Conservation (phyloP, 1,140 invertebrate species). For the Drosophila ogumai region DNA sequence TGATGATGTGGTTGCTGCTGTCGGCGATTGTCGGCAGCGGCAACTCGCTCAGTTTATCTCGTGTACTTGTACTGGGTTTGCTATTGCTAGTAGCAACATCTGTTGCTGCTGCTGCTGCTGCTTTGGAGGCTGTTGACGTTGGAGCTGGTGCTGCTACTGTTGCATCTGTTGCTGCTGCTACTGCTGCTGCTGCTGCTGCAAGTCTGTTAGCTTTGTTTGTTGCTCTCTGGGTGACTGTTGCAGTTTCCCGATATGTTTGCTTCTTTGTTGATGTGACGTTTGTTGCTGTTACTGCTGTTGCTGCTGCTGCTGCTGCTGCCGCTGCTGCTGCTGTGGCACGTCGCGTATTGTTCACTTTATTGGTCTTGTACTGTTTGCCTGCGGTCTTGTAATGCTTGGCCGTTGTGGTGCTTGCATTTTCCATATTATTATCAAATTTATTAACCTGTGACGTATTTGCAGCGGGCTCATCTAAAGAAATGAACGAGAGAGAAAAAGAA, state of each 20-base stretch:
- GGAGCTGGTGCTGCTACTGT: slow-evolving; percentile 40
- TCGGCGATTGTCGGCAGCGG: slow-evolving; percentile 25
- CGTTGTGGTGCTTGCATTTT: slow-evolving; percentile 75
- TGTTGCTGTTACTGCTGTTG: slow-evolving; percentile 31
- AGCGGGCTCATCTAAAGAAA: slow-evolving; percentile 67
- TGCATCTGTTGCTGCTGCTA: slow-evolving; percentile 10
- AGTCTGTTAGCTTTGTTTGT: slow-evolving; percentile 44
- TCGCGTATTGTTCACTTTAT: slow-evolving; percentile 69
- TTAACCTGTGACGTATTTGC: slow-evolving; percentile 59
- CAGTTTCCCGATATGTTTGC: slow-evolving; percentile 74
- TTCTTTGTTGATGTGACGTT: slow-evolving; percentile 65
- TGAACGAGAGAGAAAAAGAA: slow-evolving; percentile 10
- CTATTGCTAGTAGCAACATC: slow-evolving; percentile 56
- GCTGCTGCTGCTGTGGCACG: slow-evolving; percentile 66
- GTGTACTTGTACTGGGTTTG: slow-evolving; percentile 52
- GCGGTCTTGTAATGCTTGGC: slow-evolving; percentile 71
- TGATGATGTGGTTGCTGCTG: slow-evolving; percentile 32
- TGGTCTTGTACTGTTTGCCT: slow-evolving; percentile 66
- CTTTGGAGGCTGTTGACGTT: slow-evolving; percentile 41
- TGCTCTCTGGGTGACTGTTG: slow-evolving; percentile 52
- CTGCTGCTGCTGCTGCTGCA: slow-evolving; percentile 45
- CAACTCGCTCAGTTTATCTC: slow-evolving; percentile 54
- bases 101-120: slow-evolving; percentile 32
- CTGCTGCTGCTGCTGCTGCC: slow-evolving; percentile 40
- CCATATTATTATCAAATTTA: slow-evolving; percentile 79